phyloP scores from a whole-genome alignment of 2,888 invertebrate species.

The Cheiracanthium punctorium region DNA sequence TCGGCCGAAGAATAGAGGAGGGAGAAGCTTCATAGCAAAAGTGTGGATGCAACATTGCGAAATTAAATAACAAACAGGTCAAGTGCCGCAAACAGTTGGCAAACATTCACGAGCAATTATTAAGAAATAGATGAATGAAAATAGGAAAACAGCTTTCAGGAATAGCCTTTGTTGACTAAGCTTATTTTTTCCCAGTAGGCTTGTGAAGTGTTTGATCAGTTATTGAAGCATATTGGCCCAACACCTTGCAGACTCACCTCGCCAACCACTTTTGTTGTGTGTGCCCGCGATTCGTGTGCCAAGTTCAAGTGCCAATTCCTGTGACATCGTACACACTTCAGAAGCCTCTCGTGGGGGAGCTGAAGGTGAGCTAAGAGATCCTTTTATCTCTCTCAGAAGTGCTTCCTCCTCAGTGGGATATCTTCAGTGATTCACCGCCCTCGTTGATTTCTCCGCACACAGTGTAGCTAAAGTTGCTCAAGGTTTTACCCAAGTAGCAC shows the following conservation, averaged over 20 bases:
- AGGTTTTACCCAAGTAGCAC: too few relatives aligned
- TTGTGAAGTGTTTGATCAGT: not conserved
- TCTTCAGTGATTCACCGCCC: not conserved
- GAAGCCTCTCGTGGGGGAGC: not conserved
- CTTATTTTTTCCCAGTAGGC: not conserved
- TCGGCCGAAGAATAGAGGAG: too few relatives aligned
- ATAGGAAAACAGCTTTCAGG: too few relatives aligned
- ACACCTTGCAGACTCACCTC: not conserved
- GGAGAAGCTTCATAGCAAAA: too few relatives aligned
- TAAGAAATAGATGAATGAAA: too few relatives aligned
- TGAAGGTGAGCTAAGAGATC: not conserved
- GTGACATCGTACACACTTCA: not conserved
- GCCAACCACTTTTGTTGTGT: not conserved
- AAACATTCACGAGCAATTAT: too few relatives aligned
- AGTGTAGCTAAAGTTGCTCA: too few relatives aligned
- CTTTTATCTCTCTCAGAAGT: not conserved
- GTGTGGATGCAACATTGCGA: too few relatives aligned
- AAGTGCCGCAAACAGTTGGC: too few relatives aligned
- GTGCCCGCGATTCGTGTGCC: too few relatives aligned
- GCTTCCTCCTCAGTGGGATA: not conserved
- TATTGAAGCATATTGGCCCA: not conserved
- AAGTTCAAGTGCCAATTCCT: not conserved
- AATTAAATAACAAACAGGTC: too few relatives aligned
- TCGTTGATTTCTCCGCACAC: not conserved
- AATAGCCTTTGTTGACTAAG: too few relatives aligned